Evolutionary conservation across 2,888 invertebrate genomes (phyloP), one percentile per base, ranked within the genome.

Genomic region (Drosophila kanekoi): DNA sequence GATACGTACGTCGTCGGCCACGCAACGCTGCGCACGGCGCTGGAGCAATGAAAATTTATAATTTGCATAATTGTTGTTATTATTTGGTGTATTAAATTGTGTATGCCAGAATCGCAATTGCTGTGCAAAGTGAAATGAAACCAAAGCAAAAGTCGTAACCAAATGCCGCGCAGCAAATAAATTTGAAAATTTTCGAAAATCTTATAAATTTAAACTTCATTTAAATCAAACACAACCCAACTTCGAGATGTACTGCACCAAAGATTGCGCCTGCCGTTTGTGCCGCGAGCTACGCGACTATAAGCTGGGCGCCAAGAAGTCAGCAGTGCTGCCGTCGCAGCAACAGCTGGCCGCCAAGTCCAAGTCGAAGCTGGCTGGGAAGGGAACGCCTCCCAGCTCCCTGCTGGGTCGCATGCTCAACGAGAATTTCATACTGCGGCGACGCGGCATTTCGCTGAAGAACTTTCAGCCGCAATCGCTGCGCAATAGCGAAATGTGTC

Each of bases 231-330:
- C 44, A 16, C 16, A 18, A 54, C 38, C 62, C 28, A 1, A 37
- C 20, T 23, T 10, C 35, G 13, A 82, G 58, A 95, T 95, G 95
- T 94, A 94, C 93, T 96, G 96, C 93, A 93, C 94, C 87, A 94
- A 95, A 93, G 94, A 95, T 86, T 96, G 96, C 92, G 93, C 93
- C 83, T 96, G 96, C 93, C 94, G 95, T 90, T 93, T 96, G 89
- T 96, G 96, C 91, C 94, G 95, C 77, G 96, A 96, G 91, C 92
- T 96, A 83, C 94, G 94, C 84, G 94, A 94, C 81, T 95, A 94
- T 90, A 94, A 94, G 56, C 72, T 76, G 28, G 69, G 66, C 53
- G 49, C 43, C 45, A 79, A 75, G 74, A 81, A 88, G 63, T 44
- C 62, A 37, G 58, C 56, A 37, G 38, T 41, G 66, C 64, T 3